phyloP scores from a whole-genome alignment of 1,140 invertebrate species.

The Acromyrmex echinatior region DNA sequence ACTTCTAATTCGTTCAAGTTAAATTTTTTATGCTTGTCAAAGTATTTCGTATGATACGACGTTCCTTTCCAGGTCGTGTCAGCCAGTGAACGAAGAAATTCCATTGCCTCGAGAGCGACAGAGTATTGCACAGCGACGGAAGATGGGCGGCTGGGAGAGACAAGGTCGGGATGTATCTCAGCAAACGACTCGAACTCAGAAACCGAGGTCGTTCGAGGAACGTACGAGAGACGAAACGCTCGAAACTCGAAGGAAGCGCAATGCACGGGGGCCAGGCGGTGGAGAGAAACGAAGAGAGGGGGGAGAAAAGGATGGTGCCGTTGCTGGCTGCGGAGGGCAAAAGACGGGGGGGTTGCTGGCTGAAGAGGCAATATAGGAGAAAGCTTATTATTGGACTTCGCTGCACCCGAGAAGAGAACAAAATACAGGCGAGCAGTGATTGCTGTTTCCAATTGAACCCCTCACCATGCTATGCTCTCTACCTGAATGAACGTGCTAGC shows the following conservation, averaged over 20 bases:
- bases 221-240: conserved; percentile 77
- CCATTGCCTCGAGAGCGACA: conserved; percentile 34
- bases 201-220: conserved; percentile 72
- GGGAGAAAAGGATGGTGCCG: conserved; percentile 65
- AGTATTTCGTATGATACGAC: neutral
- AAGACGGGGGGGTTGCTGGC: conserved; percentile 69
- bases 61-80: conserved; percentile 41
- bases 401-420: conserved; percentile 85
- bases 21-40: conserved; percentile 23
- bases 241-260: conserved; percentile 75
- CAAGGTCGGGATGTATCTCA: conserved; percentile 64
- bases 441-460: conserved; percentile 87
- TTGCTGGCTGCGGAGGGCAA: conserved; percentile 66
- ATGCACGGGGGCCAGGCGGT: conserved; percentile 56
- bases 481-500: conserved; percentile 87
- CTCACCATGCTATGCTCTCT: conserved; percentile 81
- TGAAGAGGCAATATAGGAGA: conserved; percentile 87
- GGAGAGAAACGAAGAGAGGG: conserved; percentile 55
- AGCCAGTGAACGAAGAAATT: conserved; percentile 64
- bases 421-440: conserved; percentile 87
- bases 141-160: conserved; percentile 10
- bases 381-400: conserved; percentile 87
- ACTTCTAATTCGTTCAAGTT: neutral
- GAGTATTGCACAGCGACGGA: conserved; percentile 51
- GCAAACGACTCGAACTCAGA: conserved; percentile 73